These are phyloP conservation scores for Meda fulgida DNA, from an alignment of 2,797 vertebrate species.

Conservation along the genomic window DNA sequence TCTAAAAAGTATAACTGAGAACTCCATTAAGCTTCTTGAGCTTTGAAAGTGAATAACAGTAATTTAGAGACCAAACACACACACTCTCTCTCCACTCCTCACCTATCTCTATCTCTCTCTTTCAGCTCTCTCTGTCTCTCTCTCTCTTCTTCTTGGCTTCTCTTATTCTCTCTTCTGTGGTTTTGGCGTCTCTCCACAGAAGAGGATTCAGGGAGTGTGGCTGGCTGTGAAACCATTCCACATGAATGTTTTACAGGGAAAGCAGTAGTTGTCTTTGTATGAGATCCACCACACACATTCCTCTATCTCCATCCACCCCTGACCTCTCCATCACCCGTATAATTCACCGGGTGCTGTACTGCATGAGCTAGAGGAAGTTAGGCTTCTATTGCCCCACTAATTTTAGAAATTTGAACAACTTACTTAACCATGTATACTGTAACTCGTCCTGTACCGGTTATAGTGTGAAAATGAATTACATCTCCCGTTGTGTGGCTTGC, in stretches of 20 bases:
- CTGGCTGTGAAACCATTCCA: conserved; percentile 53
- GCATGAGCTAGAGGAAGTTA: neutral
- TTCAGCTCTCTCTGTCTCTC: conserved; percentile 6
- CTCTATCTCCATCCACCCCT: conserved; percentile 65
- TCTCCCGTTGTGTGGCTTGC: neutral
- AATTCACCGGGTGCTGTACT: conserved; percentile 4
- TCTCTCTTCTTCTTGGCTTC: conserved; percentile 18
- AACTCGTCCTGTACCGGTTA: neutral
- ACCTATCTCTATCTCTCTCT: conserved; percentile 64
- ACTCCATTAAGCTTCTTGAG: neutral
- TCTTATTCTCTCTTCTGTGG: conserved; percentile 66
- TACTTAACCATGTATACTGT: neutral
- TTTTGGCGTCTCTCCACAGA: conserved; percentile 75
- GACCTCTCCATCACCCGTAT: conserved; percentile 20
- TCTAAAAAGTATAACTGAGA: neutral
- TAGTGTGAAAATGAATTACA: neutral
- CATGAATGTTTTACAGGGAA: conserved; percentile 52
- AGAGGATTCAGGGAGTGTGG: conserved; percentile 59
- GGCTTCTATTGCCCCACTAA: neutral
- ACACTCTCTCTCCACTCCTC: conserved; percentile 8
- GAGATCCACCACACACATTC: conserved; percentile 68
- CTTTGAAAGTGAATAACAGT: neutral
- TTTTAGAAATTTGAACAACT: neutral
- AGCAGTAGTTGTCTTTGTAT: conserved; percentile 57
- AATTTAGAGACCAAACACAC: neutral